Percentiles rank a stretch among this genome's conserved stretches.
These are phyloP conservation scores for Sarcophaga bullata DNA, from an alignment of 1,140 invertebrate genomes.

Conservation along the genomic window DNA sequence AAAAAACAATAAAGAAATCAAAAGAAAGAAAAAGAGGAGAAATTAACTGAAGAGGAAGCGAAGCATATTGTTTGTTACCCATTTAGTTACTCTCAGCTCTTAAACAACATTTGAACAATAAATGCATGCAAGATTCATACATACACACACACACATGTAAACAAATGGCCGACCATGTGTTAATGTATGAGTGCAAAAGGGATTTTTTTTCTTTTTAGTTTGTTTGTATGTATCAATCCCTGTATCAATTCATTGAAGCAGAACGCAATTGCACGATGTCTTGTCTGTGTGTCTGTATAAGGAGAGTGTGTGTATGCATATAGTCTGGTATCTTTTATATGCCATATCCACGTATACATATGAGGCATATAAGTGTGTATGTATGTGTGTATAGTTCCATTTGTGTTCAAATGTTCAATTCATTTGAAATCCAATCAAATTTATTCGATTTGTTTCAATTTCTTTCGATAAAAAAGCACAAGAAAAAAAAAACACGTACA, in stretches of 20 bases:
- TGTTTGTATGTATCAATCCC: background rate
- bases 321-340: background rate
- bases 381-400: background rate
- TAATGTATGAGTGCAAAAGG: no score
- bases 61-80: conserved; percentile 16
- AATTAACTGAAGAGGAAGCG: background rate
- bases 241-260: conserved; percentile 31
- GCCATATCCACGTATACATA: background rate
- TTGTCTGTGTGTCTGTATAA: background rate
- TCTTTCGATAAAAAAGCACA: conserved; percentile 36
- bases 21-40: background rate
- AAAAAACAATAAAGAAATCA: background rate
- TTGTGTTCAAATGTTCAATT: conserved; percentile 42
- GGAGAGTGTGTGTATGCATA: no score
- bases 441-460: conserved; percentile 45
- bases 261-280: conserved; percentile 38
- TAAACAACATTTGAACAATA: conserved; percentile 10
- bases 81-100: background rate
- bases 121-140: background rate
- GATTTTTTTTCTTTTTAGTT: no score
- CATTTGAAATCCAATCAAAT: conserved; percentile 45
- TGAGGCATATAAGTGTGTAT: background rate
- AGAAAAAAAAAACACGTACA: conserved; percentile 7
- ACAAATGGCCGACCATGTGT: no score
- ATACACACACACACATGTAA: background rate